phyloP scores from a whole-genome alignment of 1,140 invertebrate genomes.

The Artemia franciscana region DNA sequence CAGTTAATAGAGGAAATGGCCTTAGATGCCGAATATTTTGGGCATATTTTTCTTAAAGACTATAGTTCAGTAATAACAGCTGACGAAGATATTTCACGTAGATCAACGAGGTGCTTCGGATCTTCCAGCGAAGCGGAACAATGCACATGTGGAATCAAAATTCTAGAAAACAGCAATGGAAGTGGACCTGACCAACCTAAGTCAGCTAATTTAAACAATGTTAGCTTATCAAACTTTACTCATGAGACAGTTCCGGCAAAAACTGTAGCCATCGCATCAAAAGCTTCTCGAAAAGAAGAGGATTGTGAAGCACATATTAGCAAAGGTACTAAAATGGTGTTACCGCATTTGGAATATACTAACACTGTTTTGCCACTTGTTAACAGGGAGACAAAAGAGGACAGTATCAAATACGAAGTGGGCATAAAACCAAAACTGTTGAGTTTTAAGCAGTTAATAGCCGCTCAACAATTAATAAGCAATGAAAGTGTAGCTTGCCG shows the following conservation, averaged over 20 bases:
- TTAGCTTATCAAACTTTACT: not conserved
- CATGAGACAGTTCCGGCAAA: no score
- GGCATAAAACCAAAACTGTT: constrained; percentile 3
- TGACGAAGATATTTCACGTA: no score
- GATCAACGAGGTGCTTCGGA: no score
- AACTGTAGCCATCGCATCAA: constrained; percentile 9
- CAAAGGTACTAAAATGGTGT: not conserved
- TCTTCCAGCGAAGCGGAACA: no score
- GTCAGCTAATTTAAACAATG: not conserved
- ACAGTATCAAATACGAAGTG: not conserved
- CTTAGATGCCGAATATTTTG: constrained; percentile 6
- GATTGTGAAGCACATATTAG: constrained; percentile 2
- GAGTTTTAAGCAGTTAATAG: constrained; percentile 45
- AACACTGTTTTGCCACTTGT: not conserved
- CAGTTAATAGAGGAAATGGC: constrained; percentile 5
- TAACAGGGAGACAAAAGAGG: not conserved
- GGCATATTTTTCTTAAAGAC: no score
- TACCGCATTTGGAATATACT: constrained; percentile 7
- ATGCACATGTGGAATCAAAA: no score
- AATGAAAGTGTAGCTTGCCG: no score
- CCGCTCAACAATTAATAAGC: constrained; percentile 54
- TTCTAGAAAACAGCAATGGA: no score
- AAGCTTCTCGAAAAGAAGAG: not conserved
- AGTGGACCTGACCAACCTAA: constrained; percentile 5
- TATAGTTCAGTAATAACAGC: no score